Percentiles rank a stretch among this genome's conserved stretches.
Evolutionary conservation across 2,888 invertebrate genomes (phyloP).

Genomic region (Diarsia mendica): DNA sequence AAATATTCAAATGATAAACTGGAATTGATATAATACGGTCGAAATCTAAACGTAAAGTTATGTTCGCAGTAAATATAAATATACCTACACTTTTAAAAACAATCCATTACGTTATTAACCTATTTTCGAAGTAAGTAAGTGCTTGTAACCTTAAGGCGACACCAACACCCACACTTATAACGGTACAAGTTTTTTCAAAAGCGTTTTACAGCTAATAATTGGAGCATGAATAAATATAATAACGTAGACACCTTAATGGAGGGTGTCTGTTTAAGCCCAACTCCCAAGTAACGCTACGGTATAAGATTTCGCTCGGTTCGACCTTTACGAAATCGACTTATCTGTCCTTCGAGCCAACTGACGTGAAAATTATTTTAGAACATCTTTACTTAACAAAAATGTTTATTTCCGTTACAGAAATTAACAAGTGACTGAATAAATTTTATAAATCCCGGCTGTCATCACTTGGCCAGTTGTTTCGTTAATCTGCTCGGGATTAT

Average conservation of each 20-base stretch:
- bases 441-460: conserved; percentile 51
- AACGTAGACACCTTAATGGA: conserved; percentile 48
- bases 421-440: conserved; percentile 31
- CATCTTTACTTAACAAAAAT: not conserved
- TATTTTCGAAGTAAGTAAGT: conserved; percentile 20
- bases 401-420: conserved; percentile 18
- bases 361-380: conserved; percentile 20
- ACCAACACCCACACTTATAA: conserved; percentile 28
- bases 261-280: conserved; percentile 31
- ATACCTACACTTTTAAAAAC: not conserved
- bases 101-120: conserved; percentile 15
- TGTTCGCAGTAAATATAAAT: conserved; percentile 5
- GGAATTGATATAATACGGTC: not conserved
- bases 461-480: conserved; percentile 45
- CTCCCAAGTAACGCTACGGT: conserved; percentile 37
- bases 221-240: conserved; percentile 50
- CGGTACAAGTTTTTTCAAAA: conserved; percentile 45
- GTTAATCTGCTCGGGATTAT: conserved; percentile 58
- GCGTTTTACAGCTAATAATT: conserved; percentile 42
- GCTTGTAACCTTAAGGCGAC: conserved; percentile 11
- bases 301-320: conserved; percentile 35
- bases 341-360: conserved; percentile 21
- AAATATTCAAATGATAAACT: not conserved
- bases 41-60: not conserved
- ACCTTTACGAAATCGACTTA: conserved; percentile 45